Evolutionary conservation across 2,797 vertebrate genomes (phyloP).

Genomic region (Pachyuromys duprasi): DNA sequence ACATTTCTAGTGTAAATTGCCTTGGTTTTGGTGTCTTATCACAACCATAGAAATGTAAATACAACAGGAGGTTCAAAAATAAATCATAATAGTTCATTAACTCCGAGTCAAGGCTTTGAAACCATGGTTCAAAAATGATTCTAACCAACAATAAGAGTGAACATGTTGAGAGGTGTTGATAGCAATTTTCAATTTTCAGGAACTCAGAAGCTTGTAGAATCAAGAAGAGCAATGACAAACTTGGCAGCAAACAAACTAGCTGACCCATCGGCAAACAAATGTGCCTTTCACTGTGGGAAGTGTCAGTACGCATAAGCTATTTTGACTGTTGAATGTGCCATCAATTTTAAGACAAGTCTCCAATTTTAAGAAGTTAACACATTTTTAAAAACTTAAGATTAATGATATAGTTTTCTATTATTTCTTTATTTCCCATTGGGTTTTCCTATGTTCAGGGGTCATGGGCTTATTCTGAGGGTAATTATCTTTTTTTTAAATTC

Average conservation of each 20-base stretch:
- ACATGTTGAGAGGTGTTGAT: not conserved
- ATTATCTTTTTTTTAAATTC: conserved; percentile 48
- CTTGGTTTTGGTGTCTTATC: not conserved
- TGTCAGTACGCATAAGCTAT: conserved; percentile 16
- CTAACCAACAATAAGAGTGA: not conserved
- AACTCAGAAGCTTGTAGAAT: not conserved
- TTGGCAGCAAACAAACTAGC: not conserved
- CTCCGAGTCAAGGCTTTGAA: not conserved
- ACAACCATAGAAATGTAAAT: not conserved
- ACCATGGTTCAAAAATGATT: not conserved
- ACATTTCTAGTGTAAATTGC: not conserved
- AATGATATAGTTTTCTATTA: not conserved
- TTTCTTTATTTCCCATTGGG: not conserved
- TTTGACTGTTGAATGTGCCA: not conserved
- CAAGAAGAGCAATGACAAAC: not conserved
- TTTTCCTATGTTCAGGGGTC: not conserved
- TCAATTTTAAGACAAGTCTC: not conserved
- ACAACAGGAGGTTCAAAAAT: not conserved
- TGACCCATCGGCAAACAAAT: not conserved
- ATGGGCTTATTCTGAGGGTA: not conserved
- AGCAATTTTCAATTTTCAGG: not conserved
- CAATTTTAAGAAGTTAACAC: conserved; percentile 22
- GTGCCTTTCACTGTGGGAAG: not conserved
- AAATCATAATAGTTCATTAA: conserved; percentile 7
- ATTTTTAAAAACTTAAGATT: conserved; percentile 17